Evolutionary conservation across 2,113 vertebrate species (phyloP).

Genomic region (Centropristis striata): DNA sequence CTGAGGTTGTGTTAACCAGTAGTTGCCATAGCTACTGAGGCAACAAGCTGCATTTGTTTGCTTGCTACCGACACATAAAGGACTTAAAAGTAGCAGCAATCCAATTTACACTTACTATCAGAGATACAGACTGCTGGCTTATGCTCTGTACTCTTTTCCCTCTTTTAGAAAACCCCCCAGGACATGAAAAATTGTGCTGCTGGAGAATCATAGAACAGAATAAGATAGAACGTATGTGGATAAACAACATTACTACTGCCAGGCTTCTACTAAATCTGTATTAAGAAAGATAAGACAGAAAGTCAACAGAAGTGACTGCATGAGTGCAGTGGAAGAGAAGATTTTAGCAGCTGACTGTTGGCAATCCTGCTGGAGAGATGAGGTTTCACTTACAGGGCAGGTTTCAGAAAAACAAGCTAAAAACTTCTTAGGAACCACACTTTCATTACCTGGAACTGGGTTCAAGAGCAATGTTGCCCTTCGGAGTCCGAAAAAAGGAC

Average conservation of each 20-base stretch:
- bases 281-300: slow-evolving; percentile 33
- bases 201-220: neutral
- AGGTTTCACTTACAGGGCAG: slow-evolving; percentile 65
- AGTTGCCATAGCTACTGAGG: slow-evolving; percentile 67
- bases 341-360: slow-evolving; percentile 54
- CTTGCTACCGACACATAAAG: slow-evolving; percentile 51
- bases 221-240: neutral
- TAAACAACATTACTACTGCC: slow-evolving; percentile 1
- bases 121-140: slow-evolving; percentile 13
- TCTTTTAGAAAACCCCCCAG: slow-evolving; percentile 10
- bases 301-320: slow-evolving; percentile 29
- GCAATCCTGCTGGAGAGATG: slow-evolving; percentile 52
- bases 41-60: slow-evolving; percentile 67
- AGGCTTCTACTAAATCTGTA: slow-evolving; percentile 7
- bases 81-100: slow-evolving; percentile 44
- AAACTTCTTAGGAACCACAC: slow-evolving; percentile 2
- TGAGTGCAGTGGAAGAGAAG: slow-evolving; percentile 24
- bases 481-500: no score
- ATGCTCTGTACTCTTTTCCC: slow-evolving; percentile 12
- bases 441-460: slow-evolving; percentile 25
- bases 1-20: slow-evolving; percentile 53
- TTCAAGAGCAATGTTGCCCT: neutral
- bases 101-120: slow-evolving; percentile 41
- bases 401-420: slow-evolving; percentile 43
- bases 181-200: slow-evolving; percentile 9